phyloP scores from a whole-genome alignment of 2,797 vertebrate species.

The Ammospiza maritima region DNA sequence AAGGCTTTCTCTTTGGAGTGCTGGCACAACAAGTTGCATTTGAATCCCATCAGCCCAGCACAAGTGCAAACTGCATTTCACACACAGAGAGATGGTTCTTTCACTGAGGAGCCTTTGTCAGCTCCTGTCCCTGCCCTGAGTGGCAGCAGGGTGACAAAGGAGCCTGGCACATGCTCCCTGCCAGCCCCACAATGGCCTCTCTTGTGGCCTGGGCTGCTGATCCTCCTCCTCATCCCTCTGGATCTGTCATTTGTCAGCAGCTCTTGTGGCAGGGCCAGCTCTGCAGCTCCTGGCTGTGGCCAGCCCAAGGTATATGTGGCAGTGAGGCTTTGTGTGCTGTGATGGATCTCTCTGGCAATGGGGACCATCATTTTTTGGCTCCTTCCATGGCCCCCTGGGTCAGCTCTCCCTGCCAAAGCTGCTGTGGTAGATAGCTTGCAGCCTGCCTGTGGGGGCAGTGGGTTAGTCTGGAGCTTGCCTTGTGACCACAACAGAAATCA shows the following conservation, averaged over 20 bases:
- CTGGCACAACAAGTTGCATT: slow-evolving; percentile 1
- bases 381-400: background rate
- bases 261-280: background rate
- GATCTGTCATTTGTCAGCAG: slow-evolving; percentile 46
- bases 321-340: slow-evolving; percentile 49
- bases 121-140: slow-evolving; percentile 51
- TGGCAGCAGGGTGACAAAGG: slow-evolving; percentile 65
- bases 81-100: slow-evolving; percentile 29
- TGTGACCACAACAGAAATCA: slow-evolving; percentile 57
- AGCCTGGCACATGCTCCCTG: slow-evolving; percentile 59
- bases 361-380: background rate
- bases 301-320: slow-evolving; percentile 70
- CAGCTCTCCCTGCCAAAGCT: slow-evolving; percentile 44
- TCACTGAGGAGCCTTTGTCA: slow-evolving; percentile 20
- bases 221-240: slow-evolving; percentile 60
- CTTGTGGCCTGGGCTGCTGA: slow-evolving; percentile 53
- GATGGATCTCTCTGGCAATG: slow-evolving; percentile 39
- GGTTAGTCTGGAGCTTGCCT: slow-evolving; percentile 55
- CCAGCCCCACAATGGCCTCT: slow-evolving; percentile 67
- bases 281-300: slow-evolving; percentile 51
- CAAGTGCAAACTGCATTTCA: slow-evolving; percentile 18
- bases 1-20: slow-evolving; percentile 30
- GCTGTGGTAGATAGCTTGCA: slow-evolving; percentile 28
- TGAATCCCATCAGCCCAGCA: slow-evolving; percentile 30
- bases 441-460: slow-evolving; percentile 36